Base-by-base conservation (phyloP, 2,113 vertebrate species). In the Nothoprocta perdicaria region DNA sequence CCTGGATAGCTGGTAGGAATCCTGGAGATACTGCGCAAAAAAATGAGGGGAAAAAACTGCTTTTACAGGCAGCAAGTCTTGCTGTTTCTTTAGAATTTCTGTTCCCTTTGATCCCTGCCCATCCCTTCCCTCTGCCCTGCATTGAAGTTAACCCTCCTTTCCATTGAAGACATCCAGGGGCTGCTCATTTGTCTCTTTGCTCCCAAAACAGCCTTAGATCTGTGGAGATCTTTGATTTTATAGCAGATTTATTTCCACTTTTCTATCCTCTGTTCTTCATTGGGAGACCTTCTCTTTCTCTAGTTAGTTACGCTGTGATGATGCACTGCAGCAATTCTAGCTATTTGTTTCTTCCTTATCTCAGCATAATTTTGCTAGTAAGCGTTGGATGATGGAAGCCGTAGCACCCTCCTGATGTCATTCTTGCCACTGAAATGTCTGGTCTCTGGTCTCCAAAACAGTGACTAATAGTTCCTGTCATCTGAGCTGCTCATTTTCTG, bases 361-460 rank as follows among this genome's bases (percentile, higher is more conserved):
- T 72, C 29, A 67, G 75, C 13, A 5, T 65, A 6, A 46, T 72
- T 93, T 83, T 93, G 57, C 22, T 72, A 35, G 50, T 61, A 33
- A 41, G 35, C 66, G n/a, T 24, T 72, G 65, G 14, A 22, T 85
- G 40, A 45, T 65, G 33, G 89, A 46, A 74, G 5, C 48, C 60
- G 9, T 57, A 17, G 82, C 52, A 67, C 87, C n/a, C 14, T 88
- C 46, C 57, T 66, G 43, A 26, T 33, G 27, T 87, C 23, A 8
- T 85, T 93, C 79, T 88, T 91, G n/a, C 60, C 10, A 5, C 27
- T 65, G 65, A 48, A 83, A 29, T 60, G 46, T 94, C 31, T 90
- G 61, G 18, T 63, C 23, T 77, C 27, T 45, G 76, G 22, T 53
- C 65, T 80, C 12, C 46, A 23, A 53, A 88, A 35, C 5, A 69